Conservation (phyloP, 2,113 vertebrate genomes). For the Varanus salvator region DNA sequence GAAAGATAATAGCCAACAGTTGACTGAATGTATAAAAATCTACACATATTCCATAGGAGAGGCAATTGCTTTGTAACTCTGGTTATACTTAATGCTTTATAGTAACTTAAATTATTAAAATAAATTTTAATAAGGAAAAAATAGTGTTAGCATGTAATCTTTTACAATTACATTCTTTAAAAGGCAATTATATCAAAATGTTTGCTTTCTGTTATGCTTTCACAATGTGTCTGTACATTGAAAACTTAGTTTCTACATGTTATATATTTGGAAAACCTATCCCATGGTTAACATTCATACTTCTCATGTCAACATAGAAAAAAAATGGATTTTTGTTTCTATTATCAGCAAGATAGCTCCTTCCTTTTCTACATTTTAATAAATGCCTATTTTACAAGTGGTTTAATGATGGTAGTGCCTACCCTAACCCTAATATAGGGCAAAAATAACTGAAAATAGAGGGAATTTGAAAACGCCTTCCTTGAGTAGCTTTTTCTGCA, state of each 20-base stretch:
- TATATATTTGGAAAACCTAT: not conserved
- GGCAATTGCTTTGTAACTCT: not conserved
- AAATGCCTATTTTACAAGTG: not conserved
- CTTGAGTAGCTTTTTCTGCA: too few species aligned
- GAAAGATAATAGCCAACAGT: not conserved
- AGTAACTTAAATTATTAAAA: too few species aligned
- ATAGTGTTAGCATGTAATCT: not conserved
- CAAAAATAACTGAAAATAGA: too few species aligned
- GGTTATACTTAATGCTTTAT: not conserved
- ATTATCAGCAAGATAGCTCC: not conserved
- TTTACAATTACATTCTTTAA: not conserved
- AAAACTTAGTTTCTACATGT: not conserved
- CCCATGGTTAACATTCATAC: not conserved
- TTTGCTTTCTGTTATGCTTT: not conserved
- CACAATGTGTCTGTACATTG: not conserved
- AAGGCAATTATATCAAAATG: not conserved
- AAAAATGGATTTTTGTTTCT: not conserved
- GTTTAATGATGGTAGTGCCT: too few species aligned
- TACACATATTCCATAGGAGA: not conserved
- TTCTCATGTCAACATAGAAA: not conserved
- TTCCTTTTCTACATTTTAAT: not conserved
- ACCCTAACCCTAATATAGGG: too few species aligned
- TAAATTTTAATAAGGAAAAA: too few species aligned
- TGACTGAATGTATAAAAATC: not conserved
- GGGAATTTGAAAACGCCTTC: too few species aligned